Conservation (phyloP, 2,113 vertebrate genomes). For the Halichoeres trimaculatus region DNA sequence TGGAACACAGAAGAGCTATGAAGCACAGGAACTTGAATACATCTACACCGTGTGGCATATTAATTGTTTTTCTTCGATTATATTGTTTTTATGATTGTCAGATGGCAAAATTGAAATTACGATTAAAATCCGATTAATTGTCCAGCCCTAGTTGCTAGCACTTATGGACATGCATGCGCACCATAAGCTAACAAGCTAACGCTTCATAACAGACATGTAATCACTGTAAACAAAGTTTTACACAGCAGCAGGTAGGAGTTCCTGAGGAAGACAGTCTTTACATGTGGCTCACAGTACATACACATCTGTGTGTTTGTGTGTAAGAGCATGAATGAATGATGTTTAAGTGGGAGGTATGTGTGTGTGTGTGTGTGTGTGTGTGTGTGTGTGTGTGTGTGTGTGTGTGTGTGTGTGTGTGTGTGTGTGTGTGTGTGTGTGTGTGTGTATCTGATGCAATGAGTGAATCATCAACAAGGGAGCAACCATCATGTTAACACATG, state of each 20-base stretch:
- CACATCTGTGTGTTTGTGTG: slow-evolving; percentile 1
- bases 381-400: slow-evolving; percentile 1
- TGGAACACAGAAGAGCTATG: too few species aligned
- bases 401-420: slow-evolving; percentile 5
- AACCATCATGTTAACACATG: background rate
- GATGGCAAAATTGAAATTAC: too few species aligned
- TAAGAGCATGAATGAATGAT: slow-evolving; percentile 20
- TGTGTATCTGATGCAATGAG: slow-evolving; percentile 49
- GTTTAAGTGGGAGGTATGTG: background rate
- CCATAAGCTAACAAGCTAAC: too few species aligned
- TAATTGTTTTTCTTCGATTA: too few species aligned
- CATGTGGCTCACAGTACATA: slow-evolving; percentile 13
- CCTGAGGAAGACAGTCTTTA: slow-evolving; percentile 25
- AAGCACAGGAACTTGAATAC: too few species aligned
- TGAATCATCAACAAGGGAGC: slow-evolving; percentile 43
- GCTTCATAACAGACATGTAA: slow-evolving; percentile 10
- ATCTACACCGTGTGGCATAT: too few species aligned
- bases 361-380: slow-evolving; percentile 8
- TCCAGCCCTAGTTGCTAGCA: too few species aligned
- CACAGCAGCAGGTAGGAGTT: slow-evolving; percentile 41
- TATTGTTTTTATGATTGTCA: too few species aligned
- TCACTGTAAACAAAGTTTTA: slow-evolving; percentile 40
- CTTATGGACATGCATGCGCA: too few species aligned
- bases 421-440: slow-evolving; percentile 6
- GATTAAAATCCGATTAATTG: too few species aligned